Evolutionary conservation across 2,888 invertebrate genomes (phyloP), one percentile per base, ranked within the genome.

Genomic region (Hermaeophaga mercurialis): DNA sequence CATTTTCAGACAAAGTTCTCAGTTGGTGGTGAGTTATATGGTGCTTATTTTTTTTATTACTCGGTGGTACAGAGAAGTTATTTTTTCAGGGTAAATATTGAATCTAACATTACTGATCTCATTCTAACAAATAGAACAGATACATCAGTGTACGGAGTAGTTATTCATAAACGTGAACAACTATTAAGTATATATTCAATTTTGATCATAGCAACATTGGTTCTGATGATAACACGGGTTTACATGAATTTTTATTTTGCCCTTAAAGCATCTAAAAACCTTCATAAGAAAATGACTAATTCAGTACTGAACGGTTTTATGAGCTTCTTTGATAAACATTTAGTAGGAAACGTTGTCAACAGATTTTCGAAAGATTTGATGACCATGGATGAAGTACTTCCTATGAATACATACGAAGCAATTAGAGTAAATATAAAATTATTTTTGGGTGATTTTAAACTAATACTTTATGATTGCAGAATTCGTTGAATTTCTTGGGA

Each of bases 291-390:
- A 88, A 90, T 41, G 82, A 41, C 62, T 1, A 39, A 19, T 1
- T 61, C 64, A 5, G 59, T 71, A 84, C 0, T 78, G 85, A 3
- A 84, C 84, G 62, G 86, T 85, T 17, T 74, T 0, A 84, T 88
- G 78, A 75, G 78, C 52, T 90, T 90, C 73, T 90, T 89, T 73
- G 87, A 87, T 66, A 81, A 79, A 0, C 89, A 89, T 71, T 84
- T 87, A 1, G 81, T 82, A 1, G 84, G 84, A 2, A 77, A 82
- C 31, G 83, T 89, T 58, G 75, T 89, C 31, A 89, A 89, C 74
- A 77, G 89, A 45, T 88, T 89, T 73, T 84, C 88, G 1, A 89
- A 88, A 71, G 89, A 89, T 71, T 82, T 87, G 72, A 87, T 82
- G 1, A 75, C 81, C 0, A 79, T 84, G 17, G 84, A 84, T 67